A percentile compares a stretch with the other conserved stretches of the same genome.
phyloP scores from a whole-genome alignment of 2,797 vertebrate genomes.

The Acipenser oxyrinchus region DNA sequence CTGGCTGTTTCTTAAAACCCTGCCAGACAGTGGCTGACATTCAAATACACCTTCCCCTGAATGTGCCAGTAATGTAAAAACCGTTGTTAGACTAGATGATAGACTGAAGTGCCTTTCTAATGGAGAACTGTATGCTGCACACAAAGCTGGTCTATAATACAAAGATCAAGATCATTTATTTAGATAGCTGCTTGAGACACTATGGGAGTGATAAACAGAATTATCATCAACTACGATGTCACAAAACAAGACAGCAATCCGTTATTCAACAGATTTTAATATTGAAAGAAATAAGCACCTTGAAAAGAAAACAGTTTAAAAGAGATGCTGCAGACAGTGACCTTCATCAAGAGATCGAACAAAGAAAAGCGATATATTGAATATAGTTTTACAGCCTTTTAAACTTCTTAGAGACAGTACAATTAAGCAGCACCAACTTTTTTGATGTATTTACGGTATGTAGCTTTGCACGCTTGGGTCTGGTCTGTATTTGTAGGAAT shows the following conservation, averaged over 20 bases:
- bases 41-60: too few relatives aligned
- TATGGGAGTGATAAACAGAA: neutral
- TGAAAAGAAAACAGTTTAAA: neutral
- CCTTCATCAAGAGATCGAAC: neutral
- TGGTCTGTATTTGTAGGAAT: too few relatives aligned
- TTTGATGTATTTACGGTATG: too few relatives aligned
- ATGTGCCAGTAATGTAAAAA: too few relatives aligned
- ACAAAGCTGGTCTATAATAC: neutral
- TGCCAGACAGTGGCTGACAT: too few relatives aligned
- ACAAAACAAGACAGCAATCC: neutral
- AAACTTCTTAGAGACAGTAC: too few relatives aligned
- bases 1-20: too few relatives aligned
- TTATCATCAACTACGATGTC: neutral
- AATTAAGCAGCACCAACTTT: too few relatives aligned
- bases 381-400: too few relatives aligned
- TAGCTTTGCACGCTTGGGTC: too few relatives aligned
- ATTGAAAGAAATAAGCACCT: neutral
- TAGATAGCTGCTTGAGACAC: neutral
- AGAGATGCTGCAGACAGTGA: neutral
- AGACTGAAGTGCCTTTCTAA: neutral
- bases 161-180: neutral
- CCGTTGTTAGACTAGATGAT: neutral
- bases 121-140: neutral
- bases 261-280: neutral
- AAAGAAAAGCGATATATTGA: neutral